A percentile compares a stretch with the other conserved stretches of the same genome.
Conservation (phyloP, 2,888 invertebrate genomes). For the Pseudeuparius sepicola region DNA sequence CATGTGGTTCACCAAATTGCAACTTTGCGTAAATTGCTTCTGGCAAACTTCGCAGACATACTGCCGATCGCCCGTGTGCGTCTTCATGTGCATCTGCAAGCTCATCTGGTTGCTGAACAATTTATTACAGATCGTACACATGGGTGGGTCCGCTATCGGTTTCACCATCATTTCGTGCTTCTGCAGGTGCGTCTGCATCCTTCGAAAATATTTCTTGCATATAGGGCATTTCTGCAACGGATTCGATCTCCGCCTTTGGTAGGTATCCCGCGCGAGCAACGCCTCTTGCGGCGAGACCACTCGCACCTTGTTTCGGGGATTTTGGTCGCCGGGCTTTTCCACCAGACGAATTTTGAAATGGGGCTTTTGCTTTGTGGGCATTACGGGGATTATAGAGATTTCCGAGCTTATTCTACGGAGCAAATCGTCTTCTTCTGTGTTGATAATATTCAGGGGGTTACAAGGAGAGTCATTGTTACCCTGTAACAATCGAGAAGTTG, state of each 20-base stretch:
- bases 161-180: constrained; percentile 34
- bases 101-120: constrained; percentile 35
- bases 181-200: constrained; percentile 40
- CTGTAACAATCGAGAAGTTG: too few relatives aligned
- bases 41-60: constrained; percentile 36
- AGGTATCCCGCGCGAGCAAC: constrained; percentile 28
- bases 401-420: too few relatives aligned
- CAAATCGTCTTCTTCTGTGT: too few relatives aligned
- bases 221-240: constrained; percentile 38
- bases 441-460: too few relatives aligned
- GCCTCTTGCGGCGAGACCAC: constrained; percentile 32
- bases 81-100: constrained; percentile 36
- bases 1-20: constrained; percentile 38
- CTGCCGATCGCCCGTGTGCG: constrained; percentile 36
- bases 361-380: too few relatives aligned
- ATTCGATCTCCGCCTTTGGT: constrained; percentile 33
- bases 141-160: constrained; percentile 28
- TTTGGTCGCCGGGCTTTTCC: too few relatives aligned
- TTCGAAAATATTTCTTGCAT: constrained; percentile 37
- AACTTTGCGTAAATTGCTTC: constrained; percentile 37
- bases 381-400: too few relatives aligned
- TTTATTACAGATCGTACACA: constrained; percentile 32
- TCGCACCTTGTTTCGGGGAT: too few relatives aligned
- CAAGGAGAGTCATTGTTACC: too few relatives aligned
- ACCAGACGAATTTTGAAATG: too few relatives aligned